A percentile compares a stretch with the other conserved stretches of the same genome.
Evolutionary conservation across 2,888 invertebrate species (phyloP).

Genomic region (Erebia aethiops): DNA sequence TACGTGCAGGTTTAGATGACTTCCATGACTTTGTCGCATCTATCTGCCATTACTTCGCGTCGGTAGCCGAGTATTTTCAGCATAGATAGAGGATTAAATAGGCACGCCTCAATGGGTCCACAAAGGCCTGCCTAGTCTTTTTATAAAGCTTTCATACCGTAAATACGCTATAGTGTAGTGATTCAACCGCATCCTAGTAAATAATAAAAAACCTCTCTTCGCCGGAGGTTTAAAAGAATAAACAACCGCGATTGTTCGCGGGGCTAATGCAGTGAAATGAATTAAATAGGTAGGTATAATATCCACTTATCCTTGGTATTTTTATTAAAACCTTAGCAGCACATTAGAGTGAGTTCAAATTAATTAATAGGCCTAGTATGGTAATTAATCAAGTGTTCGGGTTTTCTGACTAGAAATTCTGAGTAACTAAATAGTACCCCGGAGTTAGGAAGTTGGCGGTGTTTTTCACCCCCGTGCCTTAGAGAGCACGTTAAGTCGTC

Average conservation of each 20-base stretch:
- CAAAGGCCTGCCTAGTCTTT: conserved; percentile 65
- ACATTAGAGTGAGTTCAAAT: too few species aligned
- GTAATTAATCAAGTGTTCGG: too few species aligned
- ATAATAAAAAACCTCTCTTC: conserved; percentile 48
- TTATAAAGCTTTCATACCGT: conserved; percentile 59
- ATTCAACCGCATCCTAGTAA: conserved; percentile 52
- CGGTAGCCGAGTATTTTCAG: conserved; percentile 53
- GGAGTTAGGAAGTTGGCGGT: too few species aligned
- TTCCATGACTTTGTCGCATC: too few species aligned
- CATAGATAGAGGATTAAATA: conserved; percentile 58
- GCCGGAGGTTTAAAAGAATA: conserved; percentile 15
- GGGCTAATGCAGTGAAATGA: conserved; percentile 2
- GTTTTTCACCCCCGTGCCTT: too few species aligned
- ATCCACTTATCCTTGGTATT: background rate
- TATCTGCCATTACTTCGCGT: conserved; percentile 19
- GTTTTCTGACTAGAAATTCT: too few species aligned
- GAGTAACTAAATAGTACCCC: too few species aligned
- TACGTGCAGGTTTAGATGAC: too few species aligned
- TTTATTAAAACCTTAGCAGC: background rate
- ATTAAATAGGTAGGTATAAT: background rate
- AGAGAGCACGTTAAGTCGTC: too few species aligned
- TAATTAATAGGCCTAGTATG: too few species aligned
- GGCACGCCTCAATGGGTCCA: conserved; percentile 61
- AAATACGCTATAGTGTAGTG: conserved; percentile 53
- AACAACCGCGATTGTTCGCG: conserved; percentile 5